Evolutionary conservation across 2,113 vertebrate species (phyloP).

Genomic region (Rhizomys pruinosus): DNA sequence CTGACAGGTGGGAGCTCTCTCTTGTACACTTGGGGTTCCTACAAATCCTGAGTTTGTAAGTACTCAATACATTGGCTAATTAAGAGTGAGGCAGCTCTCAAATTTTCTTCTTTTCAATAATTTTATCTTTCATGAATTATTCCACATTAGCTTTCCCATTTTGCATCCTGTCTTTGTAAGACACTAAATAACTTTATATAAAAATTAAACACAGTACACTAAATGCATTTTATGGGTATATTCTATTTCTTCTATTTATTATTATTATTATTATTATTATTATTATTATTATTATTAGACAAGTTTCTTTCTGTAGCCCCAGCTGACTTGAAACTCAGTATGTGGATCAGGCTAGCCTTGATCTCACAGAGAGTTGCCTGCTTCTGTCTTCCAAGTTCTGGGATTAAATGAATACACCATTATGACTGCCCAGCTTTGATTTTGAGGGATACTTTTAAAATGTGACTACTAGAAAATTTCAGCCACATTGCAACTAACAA

Average conservation of each 20-base stretch:
- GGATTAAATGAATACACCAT: no score
- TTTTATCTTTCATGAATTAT: not conserved
- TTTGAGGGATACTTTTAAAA: no score
- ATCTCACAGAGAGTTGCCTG: no score
- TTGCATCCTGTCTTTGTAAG: slow-evolving; percentile 7
- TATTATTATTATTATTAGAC: no score
- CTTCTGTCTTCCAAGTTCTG: no score
- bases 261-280: no score
- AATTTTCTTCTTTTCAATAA: slow-evolving; percentile 1
- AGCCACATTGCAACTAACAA: no score
- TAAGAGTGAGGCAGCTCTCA: not conserved
- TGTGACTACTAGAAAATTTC: no score
- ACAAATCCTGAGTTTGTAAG: not conserved
- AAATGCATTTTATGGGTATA: not conserved
- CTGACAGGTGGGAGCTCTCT: not conserved
- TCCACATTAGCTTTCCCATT: not conserved
- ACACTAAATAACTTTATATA: slow-evolving; percentile 3
- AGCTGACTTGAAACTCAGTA: no score
- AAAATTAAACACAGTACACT: not conserved
- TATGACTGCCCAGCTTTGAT: no score
- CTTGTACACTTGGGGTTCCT: not conserved
- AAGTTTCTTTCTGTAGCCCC: no score
- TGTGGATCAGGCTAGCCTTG: no score
- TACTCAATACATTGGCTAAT: not conserved
- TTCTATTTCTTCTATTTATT: not conserved